Percentiles rank a stretch among this genome's conserved stretches.
Evolutionary conservation across 2,888 invertebrate genomes (phyloP).

Genomic region (Poecilus cupreus): DNA sequence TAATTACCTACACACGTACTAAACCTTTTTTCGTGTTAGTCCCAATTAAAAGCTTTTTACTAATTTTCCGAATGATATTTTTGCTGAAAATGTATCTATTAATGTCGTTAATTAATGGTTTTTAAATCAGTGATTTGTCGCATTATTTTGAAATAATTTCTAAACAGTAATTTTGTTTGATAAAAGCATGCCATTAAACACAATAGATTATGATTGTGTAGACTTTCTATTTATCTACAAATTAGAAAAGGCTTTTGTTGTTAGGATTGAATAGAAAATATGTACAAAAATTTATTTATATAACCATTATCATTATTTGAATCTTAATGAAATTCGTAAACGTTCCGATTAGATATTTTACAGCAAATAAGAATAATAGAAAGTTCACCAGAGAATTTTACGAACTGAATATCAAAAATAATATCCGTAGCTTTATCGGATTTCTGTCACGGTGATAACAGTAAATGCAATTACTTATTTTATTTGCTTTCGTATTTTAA

Average conservation of each 20-base stretch:
- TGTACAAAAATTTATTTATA: neutral
- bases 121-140: neutral
- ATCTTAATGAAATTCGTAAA: too few species aligned
- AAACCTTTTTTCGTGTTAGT: neutral
- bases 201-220: neutral
- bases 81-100: neutral
- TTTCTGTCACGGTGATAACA: neutral
- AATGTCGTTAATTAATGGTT: neutral
- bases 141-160: constrained; percentile 2
- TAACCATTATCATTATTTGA: neutral
- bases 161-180: neutral
- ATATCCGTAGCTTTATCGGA: neutral
- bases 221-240: constrained; percentile 11
- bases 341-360: too few species aligned
- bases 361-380: too few species aligned
- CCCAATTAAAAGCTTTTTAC: neutral
- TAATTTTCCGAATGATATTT: neutral
- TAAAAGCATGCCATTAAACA: neutral
- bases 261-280: neutral
- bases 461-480: neutral
- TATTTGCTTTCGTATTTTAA: constrained; percentile 22
- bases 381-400: neutral
- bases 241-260: neutral
- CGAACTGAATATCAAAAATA: neutral
- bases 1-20: too few species aligned